phyloP scores from a whole-genome alignment of 2,113 vertebrate species.

The Mus spicilegus region DNA sequence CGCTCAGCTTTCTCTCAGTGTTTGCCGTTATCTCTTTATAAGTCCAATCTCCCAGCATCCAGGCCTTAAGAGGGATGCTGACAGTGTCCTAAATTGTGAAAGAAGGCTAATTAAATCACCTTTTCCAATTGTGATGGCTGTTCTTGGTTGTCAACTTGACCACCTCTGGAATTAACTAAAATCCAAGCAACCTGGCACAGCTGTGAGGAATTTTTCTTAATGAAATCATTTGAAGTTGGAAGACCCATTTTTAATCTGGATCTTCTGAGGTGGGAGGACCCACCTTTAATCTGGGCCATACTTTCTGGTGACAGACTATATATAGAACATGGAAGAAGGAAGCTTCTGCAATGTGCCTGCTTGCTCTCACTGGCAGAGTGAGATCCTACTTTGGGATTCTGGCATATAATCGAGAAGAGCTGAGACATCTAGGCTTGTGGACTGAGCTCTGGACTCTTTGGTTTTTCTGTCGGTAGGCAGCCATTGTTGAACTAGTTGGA shows the following conservation, averaged over 20 bases:
- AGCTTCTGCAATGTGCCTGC: neutral
- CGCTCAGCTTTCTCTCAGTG: neutral
- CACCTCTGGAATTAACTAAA: neutral
- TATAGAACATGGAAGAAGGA: neutral
- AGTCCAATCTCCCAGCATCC: slow-evolving; percentile 5
- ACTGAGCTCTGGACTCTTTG: neutral
- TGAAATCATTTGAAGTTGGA: neutral
- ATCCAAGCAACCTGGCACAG: neutral
- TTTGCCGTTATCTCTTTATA: neutral
- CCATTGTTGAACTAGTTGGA: neutral
- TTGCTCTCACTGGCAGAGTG: neutral
- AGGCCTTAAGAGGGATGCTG: neutral
- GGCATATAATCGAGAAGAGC: neutral
- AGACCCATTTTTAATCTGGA: neutral
- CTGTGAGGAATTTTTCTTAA: neutral
- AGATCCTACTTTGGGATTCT: neutral
- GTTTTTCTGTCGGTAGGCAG: neutral
- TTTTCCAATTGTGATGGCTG: neutral
- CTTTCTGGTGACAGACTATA: neutral
- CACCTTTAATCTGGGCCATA: neutral
- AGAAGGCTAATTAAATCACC: neutral
- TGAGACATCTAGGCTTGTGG: neutral
- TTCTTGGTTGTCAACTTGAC: neutral
- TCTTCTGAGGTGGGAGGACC: neutral
- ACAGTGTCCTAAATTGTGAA: slow-evolving; percentile 29